Base-by-base conservation (phyloP, 2,888 invertebrate genomes). In the Apamea epomidion region DNA sequence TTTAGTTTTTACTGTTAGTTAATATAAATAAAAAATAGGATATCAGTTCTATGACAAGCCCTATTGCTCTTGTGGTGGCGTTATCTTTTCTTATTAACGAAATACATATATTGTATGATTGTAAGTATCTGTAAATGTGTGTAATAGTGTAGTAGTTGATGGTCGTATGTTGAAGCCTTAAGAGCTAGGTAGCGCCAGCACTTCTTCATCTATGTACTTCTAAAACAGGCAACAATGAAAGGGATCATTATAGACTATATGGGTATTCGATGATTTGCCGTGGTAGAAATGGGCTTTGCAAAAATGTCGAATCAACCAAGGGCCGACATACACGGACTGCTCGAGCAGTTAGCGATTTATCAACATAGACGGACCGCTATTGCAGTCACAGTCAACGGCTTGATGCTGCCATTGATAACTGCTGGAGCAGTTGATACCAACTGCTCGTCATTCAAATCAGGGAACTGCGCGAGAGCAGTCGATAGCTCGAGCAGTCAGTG, bases 71-170 rank as follows among this genome's bases (percentile, higher is more conserved):
- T 12, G 82, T 93, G 16, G 32, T 93, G 37, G 93, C 93, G 0
- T 83, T 93, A 21, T 88, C 92, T 16, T 78, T 94, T 4, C 76
- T 94, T 5, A 82, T 94, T 6, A 92, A 94, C 75, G 92, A 93
- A 74, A 70, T 92, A 16, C 89, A 91, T 32, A 81, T 94, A 42
- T 25, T 93, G 21, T 80, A 79, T 42, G 85, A 91, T 37, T 87
- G 94, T 94, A 62, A 91, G 92, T 90, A 67, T 65, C 4, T 65
- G 0, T 65, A 65, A 21, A 21, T 29, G 1, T 65, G 21, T 21
- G 10, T 64, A 21, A 21, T 64, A 21, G 21, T 21, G 1, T 64
- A 64, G 18, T 32, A 32, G 32, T 12, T 62, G 29, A 21, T 37
- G 32, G 32, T 21, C 21, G 2, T 29, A 62, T 7, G 1, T 16